phyloP scores from a whole-genome alignment of 2,888 invertebrate species.

The Andrena minutula region DNA sequence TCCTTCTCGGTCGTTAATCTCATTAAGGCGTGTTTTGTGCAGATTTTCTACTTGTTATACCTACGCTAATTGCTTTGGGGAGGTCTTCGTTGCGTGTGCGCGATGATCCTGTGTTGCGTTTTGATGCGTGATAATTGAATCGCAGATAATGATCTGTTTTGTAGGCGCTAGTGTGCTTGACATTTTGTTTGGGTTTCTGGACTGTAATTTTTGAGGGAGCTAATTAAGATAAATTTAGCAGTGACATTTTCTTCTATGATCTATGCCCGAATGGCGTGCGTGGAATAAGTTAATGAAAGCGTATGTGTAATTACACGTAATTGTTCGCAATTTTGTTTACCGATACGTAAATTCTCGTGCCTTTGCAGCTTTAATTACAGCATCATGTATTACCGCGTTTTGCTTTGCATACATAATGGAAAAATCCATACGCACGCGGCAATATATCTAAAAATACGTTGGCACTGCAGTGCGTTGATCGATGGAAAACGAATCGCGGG shows the following conservation, averaged over 20 bases:
- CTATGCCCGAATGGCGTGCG: conserved; percentile 29
- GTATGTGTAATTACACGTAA: conserved; percentile 29
- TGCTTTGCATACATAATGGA: conserved; percentile 25
- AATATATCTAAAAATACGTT: conserved; percentile 13
- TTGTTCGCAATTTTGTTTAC: conserved; percentile 34
- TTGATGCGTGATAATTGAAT: not conserved
- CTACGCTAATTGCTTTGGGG: not conserved
- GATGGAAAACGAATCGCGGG: not conserved
- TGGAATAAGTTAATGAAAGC: conserved; percentile 15
- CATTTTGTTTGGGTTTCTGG: not conserved
- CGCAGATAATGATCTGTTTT: not conserved
- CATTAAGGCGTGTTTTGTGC: not conserved
- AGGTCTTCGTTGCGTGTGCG: no score
- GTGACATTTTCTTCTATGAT: not conserved
- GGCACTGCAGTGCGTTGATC: not conserved
- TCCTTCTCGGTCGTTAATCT: not conserved
- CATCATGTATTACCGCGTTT: not conserved
- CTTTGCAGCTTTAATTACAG: conserved; percentile 17
- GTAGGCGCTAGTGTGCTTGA: not conserved
- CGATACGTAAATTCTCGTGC: conserved; percentile 19
- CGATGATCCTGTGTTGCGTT: not conserved
- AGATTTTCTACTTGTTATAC: not conserved
- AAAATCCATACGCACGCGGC: conserved; percentile 21
- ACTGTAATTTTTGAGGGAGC: not conserved
- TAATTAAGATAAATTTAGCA: not conserved